Conservation (phyloP, 2,888 invertebrate species). For the Folsomia manolachei region DNA sequence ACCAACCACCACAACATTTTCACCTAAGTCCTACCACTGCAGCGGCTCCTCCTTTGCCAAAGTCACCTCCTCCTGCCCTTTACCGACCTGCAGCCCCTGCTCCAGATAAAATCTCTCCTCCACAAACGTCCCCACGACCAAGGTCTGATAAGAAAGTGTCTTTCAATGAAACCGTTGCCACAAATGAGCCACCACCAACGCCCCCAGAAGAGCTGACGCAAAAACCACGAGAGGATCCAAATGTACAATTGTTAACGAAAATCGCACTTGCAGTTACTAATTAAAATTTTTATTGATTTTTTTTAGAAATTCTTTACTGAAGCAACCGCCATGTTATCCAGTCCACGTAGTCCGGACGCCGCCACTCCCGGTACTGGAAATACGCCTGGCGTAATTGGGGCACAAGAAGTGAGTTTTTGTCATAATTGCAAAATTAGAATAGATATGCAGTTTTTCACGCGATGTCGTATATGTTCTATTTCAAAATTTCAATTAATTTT, state of each 20-base stretch:
- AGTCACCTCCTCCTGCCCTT: conserved; percentile 45
- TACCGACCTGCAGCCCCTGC: conserved; percentile 30
- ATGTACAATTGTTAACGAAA: conserved; percentile 63
- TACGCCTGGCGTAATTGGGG: conserved; percentile 62
- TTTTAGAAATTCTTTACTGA: conserved; percentile 73
- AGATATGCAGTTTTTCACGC: no score
- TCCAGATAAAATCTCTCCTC: conserved; percentile 50
- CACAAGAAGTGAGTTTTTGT: no score
- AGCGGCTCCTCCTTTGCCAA: conserved; percentile 47
- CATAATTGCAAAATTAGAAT: no score
- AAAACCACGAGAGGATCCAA: conserved; percentile 73
- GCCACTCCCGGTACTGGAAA: conserved; percentile 58
- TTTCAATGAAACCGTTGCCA: conserved; percentile 48
- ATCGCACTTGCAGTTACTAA: neutral
- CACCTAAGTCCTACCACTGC: conserved; percentile 28
- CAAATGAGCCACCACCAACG: conserved; percentile 61
- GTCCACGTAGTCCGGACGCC: conserved; percentile 67
- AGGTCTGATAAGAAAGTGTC: conserved; percentile 49
- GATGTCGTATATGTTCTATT: no score
- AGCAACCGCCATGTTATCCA: conserved; percentile 74
- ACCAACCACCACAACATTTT: conserved; percentile 27
- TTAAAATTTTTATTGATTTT: conserved; percentile 26
- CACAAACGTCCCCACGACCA: conserved; percentile 51
- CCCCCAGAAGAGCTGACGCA: conserved; percentile 54
- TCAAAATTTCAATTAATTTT: neutral